A percentile compares a stretch with the other conserved stretches of the same genome.
These are phyloP conservation scores for Leptothorax acervorum DNA, from an alignment of 2,888 invertebrate genomes.

Conservation along the genomic window DNA sequence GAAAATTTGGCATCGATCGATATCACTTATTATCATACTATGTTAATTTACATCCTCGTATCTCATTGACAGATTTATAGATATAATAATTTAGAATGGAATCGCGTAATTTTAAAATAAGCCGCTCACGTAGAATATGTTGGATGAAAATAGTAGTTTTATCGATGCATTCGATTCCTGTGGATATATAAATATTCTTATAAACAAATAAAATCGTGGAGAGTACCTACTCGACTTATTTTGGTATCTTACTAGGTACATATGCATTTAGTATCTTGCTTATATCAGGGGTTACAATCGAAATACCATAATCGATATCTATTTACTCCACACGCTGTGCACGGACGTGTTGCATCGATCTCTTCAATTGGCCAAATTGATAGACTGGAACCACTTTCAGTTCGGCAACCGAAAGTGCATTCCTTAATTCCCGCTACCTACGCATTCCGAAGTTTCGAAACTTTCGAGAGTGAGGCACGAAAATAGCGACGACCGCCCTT, in stretches of 20 bases:
- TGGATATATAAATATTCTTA: slow-evolving; percentile 25
- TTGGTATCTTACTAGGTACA: not conserved
- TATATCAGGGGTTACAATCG: not conserved
- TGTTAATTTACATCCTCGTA: not conserved
- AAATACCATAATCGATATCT: slow-evolving; percentile 16
- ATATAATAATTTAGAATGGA: not conserved
- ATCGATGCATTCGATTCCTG: not conserved
- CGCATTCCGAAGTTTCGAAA: slow-evolving; percentile 54
- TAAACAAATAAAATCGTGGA: not conserved
- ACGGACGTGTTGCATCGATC: not conserved
- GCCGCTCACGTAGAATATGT: not conserved
- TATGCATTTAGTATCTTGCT: slow-evolving; percentile 14
- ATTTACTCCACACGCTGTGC: slow-evolving; percentile 6
- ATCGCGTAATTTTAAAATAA: not conserved
- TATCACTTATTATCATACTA: not conserved
- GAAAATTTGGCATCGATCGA: not conserved
- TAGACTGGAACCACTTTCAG: slow-evolving; percentile 10
- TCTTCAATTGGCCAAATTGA: slow-evolving; percentile 26
- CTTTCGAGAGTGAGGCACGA: slow-evolving; percentile 57
- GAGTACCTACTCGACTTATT: slow-evolving; percentile 13
- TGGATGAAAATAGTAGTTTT: slow-evolving; percentile 40
- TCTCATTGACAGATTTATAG: not conserved
- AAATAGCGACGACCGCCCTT: slow-evolving; percentile 75
- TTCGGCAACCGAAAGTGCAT: slow-evolving; percentile 22
- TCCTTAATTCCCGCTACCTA: slow-evolving; percentile 51